Conservation (phyloP, 2,888 invertebrate genomes). For the Atethmia centrago region DNA sequence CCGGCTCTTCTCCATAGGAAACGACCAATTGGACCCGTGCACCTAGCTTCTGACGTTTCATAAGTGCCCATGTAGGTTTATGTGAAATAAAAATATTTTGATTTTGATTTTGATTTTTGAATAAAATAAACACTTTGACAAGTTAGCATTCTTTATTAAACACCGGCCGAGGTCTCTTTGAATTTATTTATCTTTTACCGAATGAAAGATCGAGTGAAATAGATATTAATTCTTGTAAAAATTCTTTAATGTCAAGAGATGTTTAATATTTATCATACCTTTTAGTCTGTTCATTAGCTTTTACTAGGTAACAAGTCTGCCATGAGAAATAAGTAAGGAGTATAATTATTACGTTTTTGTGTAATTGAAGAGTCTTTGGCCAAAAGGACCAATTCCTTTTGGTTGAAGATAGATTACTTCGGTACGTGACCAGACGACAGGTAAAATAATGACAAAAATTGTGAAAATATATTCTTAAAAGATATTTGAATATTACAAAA, state of each 20-base stretch:
- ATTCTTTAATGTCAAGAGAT: not conserved
- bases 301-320: not conserved
- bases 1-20: too few species aligned
- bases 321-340: not conserved
- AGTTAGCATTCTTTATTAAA: conserved; percentile 1
- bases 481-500: not conserved
- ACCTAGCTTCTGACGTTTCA: too few species aligned
- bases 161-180: conserved; percentile 10
- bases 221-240: conserved; percentile 16
- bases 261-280: conserved; percentile 15
- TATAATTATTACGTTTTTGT: not conserved
- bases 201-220: conserved; percentile 21
- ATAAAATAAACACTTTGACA: not conserved
- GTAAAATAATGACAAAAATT: not conserved
- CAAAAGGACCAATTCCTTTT: too few species aligned
- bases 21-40: too few species aligned
- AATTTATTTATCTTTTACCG: conserved; percentile 32
- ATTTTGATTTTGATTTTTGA: too few species aligned
- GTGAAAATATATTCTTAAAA: too few species aligned
- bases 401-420: not conserved
- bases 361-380: not conserved
- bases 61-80: too few species aligned
- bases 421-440: too few species aligned
- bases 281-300: conserved; percentile 23
- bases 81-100: too few species aligned